phyloP scores from a whole-genome alignment of 53 echinoderm and acorn worm genomes.

The Patiria pectinifera region DNA sequence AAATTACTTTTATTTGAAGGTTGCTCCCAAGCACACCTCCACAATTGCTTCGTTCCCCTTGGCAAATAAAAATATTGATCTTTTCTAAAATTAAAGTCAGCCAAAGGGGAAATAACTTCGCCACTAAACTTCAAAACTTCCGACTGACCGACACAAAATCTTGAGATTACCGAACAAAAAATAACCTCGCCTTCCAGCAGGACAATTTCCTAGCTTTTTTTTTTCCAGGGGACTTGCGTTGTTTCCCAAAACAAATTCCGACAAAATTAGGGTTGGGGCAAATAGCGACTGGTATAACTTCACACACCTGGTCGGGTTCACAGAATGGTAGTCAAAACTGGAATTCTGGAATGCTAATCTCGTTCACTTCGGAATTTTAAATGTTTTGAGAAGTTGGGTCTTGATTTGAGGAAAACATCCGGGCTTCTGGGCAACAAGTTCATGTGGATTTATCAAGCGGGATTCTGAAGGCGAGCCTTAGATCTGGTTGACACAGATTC shows the following conservation, averaged over 20 bases:
- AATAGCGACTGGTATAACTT: neutral
- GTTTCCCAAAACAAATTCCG: slow-evolving; percentile 49
- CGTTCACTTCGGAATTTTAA: neutral
- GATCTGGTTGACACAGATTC: neutral
- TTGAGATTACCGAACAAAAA: neutral
- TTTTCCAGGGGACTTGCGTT: neutral
- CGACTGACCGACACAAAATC: neutral
- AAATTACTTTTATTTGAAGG: neutral
- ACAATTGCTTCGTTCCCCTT: neutral
- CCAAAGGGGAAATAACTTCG: slow-evolving; percentile 23
- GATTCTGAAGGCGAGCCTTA: too few relatives aligned
- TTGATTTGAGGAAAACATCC: slow-evolving; percentile 35
- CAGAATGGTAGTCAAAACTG: slow-evolving; percentile 29
- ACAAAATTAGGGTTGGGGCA: neutral
- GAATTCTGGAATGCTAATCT: slow-evolving; percentile 16
- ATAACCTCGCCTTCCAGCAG: neutral
- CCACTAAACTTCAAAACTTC: slow-evolving; percentile 6
- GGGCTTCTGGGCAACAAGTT: slow-evolving; percentile 20
- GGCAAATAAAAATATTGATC: neutral
- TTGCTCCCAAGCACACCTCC: neutral
- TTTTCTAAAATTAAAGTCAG: neutral
- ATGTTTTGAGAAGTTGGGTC: neutral
- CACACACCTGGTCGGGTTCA: slow-evolving; percentile 15
- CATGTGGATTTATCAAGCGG: neutral
- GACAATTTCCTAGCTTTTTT: neutral